A percentile compares a stretch with the other conserved stretches of the same genome.
These are phyloP conservation scores for Manis javanica DNA, from an alignment of 2,797 vertebrate genomes.

Conservation along the genomic window DNA sequence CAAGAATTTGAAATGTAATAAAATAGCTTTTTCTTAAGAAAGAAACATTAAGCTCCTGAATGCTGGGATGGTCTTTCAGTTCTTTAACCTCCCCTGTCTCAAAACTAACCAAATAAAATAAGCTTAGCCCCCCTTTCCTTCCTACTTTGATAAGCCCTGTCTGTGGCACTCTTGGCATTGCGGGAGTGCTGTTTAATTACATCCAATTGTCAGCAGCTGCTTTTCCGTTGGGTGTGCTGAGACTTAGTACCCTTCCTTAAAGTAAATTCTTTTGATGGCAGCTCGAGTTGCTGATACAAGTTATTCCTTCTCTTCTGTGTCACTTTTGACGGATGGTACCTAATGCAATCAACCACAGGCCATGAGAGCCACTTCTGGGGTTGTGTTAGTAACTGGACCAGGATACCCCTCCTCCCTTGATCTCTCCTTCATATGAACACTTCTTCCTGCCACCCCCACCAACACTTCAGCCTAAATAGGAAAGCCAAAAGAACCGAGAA, in stretches of 20 bases:
- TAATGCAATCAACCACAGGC: conserved; percentile 89
- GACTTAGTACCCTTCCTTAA: conserved; percentile 87
- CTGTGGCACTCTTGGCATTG: conserved; percentile 79
- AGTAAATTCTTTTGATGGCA: conserved; percentile 89
- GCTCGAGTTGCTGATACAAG: conserved; percentile 90
- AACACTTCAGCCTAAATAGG: conserved; percentile 25
- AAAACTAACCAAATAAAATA: conserved; percentile 44
- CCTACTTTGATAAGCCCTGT: conserved; percentile 66
- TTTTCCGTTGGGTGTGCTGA: conserved; percentile 81
- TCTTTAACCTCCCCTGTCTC: conserved; percentile 37
- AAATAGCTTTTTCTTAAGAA: conserved; percentile 36
- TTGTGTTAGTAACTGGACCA: conserved; percentile 75
- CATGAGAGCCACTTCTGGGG: conserved; percentile 80
- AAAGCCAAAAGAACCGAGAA: conserved; percentile 54
- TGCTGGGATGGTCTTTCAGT: not conserved
- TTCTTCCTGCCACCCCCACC: conserved; percentile 14
- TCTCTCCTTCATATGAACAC: conserved; percentile 29
- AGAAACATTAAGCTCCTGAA: conserved; percentile 45
- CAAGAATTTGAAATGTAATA: conserved; percentile 52
- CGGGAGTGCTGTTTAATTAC: conserved; percentile 85
- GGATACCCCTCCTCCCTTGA: conserved; percentile 65
- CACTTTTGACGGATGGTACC: conserved; percentile 93
- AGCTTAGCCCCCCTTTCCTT: conserved; percentile 46
- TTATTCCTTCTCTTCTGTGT: conserved; percentile 88
- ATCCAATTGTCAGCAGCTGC: conserved; percentile 77